Base-by-base conservation (phyloP, 1,140 invertebrate species). In the Lysiphlebus fabarum region DNA sequence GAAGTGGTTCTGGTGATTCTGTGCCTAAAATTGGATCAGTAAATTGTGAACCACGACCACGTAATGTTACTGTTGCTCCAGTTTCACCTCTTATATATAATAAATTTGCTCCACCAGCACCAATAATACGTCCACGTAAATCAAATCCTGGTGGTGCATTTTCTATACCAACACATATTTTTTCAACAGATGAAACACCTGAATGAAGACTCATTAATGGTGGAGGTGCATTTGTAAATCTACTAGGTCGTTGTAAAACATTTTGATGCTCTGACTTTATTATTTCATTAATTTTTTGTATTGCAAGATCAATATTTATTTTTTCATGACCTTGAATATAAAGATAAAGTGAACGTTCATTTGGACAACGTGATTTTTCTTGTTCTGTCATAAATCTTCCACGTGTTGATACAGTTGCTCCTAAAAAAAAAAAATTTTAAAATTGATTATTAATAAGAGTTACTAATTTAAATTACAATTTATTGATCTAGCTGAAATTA, bases 1-100 rank as follows among this genome's bases (percentile, higher is more conserved):
- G 88, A 69, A 92, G 80, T n/a, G 89, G 89, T 71, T 92, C 90
- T 62, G 86, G 82, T 64, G 88, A 86, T 75, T 92, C 89, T 62
- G 78, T 70, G 40, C 84, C 85, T 58, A 83, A 75, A 53, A 70
- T 70, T 17, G 83, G 76, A 67, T 89, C 87, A 12, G 85, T 67
- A 70, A 84, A 87, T 53, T 85, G 85, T 2, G 86, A 88, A 17
- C 85, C 85, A 66, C 84, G 82, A 48, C 87, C 89, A 69, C 89
- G 81, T 50, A 92, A 77, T 2, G 87, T 87, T 12, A 90, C 87
- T 62, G 84, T 85, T 6, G 87, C 87, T 58, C 88, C 88, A 26
- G 89, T 91, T 77, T 91, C 89, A 41, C 83, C 85, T 62, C 85
- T 80, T 64, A 92, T 91, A 61, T 90, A 91, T 62, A 90, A 82